A percentile compares a stretch with the other conserved stretches of the same genome.
Evolutionary conservation across 2,888 invertebrate species (phyloP).

Genomic region (Callimorpha dominula): DNA sequence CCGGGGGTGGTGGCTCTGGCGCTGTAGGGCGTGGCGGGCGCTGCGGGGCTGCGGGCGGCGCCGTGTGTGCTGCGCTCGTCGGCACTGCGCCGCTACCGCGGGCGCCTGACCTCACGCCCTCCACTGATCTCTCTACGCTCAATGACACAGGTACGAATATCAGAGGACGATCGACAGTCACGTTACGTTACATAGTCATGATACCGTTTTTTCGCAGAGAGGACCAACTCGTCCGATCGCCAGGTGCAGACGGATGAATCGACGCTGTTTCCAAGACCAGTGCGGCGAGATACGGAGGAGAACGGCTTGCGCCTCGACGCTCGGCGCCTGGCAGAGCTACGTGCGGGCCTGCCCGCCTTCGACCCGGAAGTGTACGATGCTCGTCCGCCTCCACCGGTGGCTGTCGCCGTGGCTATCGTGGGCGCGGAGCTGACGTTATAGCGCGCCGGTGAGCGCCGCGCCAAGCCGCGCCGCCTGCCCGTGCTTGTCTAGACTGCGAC

Average conservation of each 20-base stretch:
- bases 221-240: conserved; percentile 66
- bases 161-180: neutral
- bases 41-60: conserved; percentile 62
- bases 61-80: conserved; percentile 70
- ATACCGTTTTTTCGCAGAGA: conserved; percentile 55
- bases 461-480: conserved; percentile 41
- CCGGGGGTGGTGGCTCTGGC: conserved; percentile 50
- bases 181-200: neutral
- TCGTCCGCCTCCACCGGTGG: conserved; percentile 42
- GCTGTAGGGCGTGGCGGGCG: conserved; percentile 69
- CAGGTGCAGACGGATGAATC: conserved; percentile 77
- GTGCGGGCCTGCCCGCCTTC: conserved; percentile 51
- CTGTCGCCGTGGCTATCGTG: conserved; percentile 56
- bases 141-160: conserved; percentile 57
- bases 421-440: conserved; percentile 57
- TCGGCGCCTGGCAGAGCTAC: conserved; percentile 52
- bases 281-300: conserved; percentile 20
- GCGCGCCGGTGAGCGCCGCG: conserved; percentile 45
- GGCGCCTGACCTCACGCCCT: conserved; percentile 67
- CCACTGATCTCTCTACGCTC: conserved; percentile 72
- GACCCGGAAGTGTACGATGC: conserved; percentile 12
- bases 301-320: conserved; percentile 58
- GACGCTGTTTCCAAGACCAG: conserved; percentile 45
- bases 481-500: conserved; percentile 54
- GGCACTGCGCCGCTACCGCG: conserved; percentile 61